These are phyloP conservation scores for Bucorvus abyssinicus DNA, from an alignment of 2,797 vertebrate species.

Conservation along the genomic window DNA sequence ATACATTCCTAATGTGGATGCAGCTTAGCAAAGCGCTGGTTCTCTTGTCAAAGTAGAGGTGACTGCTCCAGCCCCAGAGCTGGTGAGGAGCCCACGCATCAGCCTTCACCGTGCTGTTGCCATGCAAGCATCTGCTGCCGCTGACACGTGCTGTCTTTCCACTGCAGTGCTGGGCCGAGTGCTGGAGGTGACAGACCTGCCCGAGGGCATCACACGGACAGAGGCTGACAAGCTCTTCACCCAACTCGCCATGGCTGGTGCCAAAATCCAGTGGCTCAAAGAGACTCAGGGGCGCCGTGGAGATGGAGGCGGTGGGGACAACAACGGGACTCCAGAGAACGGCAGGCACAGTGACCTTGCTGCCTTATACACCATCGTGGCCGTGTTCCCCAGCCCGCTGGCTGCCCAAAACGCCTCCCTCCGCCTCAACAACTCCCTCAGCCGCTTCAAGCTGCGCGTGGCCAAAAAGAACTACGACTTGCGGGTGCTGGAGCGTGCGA, in stretches of 20 bases:
- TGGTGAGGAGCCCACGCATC: neutral
- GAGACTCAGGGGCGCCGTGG: slow-evolving; percentile 87
- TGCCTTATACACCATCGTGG: slow-evolving; percentile 97
- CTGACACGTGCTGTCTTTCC: neutral
- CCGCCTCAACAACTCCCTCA: slow-evolving; percentile 95
- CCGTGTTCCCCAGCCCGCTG: slow-evolving; percentile 95
- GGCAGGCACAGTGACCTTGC: slow-evolving; percentile 88
- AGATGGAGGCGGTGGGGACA: slow-evolving; percentile 69
- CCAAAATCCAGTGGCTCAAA: slow-evolving; percentile 99
- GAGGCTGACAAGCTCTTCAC: slow-evolving; percentile 98
- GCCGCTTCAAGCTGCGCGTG: slow-evolving; percentile 94
- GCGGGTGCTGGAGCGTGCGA: slow-evolving; percentile 94
- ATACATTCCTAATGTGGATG: accelerated
- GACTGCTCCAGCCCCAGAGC: neutral
- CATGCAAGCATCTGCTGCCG: neutral
- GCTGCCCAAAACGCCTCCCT: slow-evolving; percentile 97
- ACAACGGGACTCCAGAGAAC: slow-evolving; percentile 74
- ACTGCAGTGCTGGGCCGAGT: slow-evolving; percentile 90
- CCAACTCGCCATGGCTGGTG: slow-evolving; percentile 93
- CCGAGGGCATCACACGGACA: slow-evolving; percentile 93
- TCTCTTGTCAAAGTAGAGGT: accelerated
- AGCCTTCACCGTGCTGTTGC: neutral
- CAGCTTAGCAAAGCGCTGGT: neutral
- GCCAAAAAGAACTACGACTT: slow-evolving; percentile 98
- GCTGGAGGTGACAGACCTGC: slow-evolving; percentile 95